A percentile compares a stretch with the other conserved stretches of the same genome.
Conservation (phyloP, 2,797 vertebrate species). For the Melopsittacus undulatus region DNA sequence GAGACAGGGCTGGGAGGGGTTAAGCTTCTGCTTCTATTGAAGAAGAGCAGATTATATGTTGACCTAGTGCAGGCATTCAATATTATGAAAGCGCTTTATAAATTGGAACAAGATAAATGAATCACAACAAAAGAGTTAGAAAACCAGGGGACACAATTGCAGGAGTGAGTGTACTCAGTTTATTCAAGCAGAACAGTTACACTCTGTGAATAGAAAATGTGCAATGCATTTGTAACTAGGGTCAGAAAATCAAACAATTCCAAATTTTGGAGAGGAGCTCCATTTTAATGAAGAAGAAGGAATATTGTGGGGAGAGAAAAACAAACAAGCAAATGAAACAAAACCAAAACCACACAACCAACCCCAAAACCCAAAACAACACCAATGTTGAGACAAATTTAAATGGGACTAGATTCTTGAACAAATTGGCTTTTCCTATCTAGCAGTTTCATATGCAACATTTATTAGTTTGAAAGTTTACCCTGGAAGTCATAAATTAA, state of each 20-base stretch:
- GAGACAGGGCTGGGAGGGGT: neutral
- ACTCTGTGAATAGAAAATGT: constrained; percentile 36
- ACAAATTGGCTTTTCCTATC: neutral
- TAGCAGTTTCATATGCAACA: constrained; percentile 8
- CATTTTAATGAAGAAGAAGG: constrained; percentile 54
- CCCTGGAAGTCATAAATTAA: constrained; percentile 51
- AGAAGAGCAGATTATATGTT: constrained; percentile 37
- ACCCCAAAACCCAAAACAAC: neutral
- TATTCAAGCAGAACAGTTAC: constrained; percentile 51
- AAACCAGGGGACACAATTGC: constrained; percentile 38
- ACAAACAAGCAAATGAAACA: neutral
- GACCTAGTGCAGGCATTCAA: constrained; percentile 46
- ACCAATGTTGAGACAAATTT: neutral
- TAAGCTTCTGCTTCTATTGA: constrained; percentile 29
- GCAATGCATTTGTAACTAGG: constrained; percentile 57
- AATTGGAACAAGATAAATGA: constrained; percentile 65
- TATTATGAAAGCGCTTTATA: constrained; percentile 62
- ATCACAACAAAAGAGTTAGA: constrained; percentile 53
- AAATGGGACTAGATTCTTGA: constrained; percentile 7
- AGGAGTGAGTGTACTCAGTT: constrained; percentile 43
- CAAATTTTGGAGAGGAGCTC: constrained; percentile 22
- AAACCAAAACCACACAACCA: neutral
- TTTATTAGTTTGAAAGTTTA: constrained; percentile 46
- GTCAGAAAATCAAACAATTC: constrained; percentile 42
- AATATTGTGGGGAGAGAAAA: neutral